Conservation (phyloP, 1,140 invertebrate genomes). For the Pristionchus pacificus region DNA sequence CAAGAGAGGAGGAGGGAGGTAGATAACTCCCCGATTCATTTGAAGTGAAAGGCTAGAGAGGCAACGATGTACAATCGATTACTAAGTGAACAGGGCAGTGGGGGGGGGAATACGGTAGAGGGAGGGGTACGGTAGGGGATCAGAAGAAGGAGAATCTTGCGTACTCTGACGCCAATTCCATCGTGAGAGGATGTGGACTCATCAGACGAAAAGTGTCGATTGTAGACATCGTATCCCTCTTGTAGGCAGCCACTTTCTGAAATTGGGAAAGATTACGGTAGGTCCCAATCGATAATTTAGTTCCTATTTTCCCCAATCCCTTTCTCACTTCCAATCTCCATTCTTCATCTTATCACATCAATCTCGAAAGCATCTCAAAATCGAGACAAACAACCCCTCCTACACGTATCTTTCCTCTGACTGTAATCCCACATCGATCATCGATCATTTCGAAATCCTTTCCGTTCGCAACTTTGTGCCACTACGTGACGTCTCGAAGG, state of each 20-base stretch:
- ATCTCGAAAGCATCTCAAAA: not conserved
- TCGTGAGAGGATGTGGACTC: slow-evolving; percentile 55
- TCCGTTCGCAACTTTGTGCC: no score
- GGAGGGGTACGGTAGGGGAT: not conserved
- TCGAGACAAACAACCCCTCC: not conserved
- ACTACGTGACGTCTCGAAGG: no score
- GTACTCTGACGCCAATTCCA: slow-evolving; percentile 55
- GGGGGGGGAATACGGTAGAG: not conserved
- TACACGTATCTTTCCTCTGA: slow-evolving; percentile 1
- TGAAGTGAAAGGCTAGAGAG: no score
- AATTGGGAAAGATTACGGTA: slow-evolving; percentile 20
- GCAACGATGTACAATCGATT: no score
- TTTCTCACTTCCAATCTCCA: no score
- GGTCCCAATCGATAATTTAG: no score
- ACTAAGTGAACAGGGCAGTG: not conserved
- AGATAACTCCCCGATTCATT: no score
- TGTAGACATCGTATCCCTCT: slow-evolving; percentile 52
- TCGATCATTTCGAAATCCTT: slow-evolving; percentile 22
- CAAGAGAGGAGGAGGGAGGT: no score
- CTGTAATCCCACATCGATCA: slow-evolving; percentile 1
- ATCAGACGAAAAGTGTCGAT: slow-evolving; percentile 57
- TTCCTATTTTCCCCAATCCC: no score
- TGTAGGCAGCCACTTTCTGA: slow-evolving; percentile 56
- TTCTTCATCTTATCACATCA: not conserved
- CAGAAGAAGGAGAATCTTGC: slow-evolving; percentile 54